A percentile compares a stretch with the other conserved stretches of the same genome.
phyloP scores from a whole-genome alignment of 2,113 vertebrate species.

The Gobio gobio region DNA sequence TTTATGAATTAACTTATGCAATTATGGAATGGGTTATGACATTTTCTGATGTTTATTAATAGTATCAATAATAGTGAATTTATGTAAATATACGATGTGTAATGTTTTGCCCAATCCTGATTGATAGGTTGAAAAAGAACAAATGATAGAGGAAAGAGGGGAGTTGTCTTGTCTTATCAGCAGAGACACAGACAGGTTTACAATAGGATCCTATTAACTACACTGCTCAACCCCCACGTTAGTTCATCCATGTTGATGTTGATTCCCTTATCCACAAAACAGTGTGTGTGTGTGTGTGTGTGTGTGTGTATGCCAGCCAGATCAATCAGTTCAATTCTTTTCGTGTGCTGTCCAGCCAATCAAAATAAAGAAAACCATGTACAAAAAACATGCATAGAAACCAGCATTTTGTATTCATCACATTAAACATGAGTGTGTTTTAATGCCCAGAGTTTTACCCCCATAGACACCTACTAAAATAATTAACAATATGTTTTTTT shows the following conservation, averaged over 20 bases:
- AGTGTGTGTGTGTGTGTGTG: not conserved
- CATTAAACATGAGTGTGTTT: too few species aligned
- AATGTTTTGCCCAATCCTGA: not conserved
- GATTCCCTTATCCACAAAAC: conserved; percentile 12
- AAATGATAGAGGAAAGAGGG: not conserved
- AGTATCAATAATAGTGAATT: too few species aligned
- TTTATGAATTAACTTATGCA: not conserved
- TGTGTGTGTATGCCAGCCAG: not conserved
- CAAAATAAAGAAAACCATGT: not conserved
- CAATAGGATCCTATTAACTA: conserved; percentile 31
- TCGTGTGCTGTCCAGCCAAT: not conserved
- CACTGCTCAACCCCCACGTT: conserved; percentile 32
- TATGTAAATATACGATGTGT: not conserved
- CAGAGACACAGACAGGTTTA: conserved; percentile 44
- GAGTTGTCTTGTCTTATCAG: conserved; percentile 48
- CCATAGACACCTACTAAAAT: too few species aligned
- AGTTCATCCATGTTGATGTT: not conserved
- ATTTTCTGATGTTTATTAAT: not conserved
- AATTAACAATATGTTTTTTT: too few species aligned
- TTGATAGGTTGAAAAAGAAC: not conserved
- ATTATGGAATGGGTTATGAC: not conserved
- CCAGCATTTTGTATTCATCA: not conserved
- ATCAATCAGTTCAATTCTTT: not conserved
- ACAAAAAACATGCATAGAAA: not conserved
- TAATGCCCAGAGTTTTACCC: too few species aligned